phyloP scores from a whole-genome alignment of 2,888 invertebrate genomes.

The Zhuqinia jingwanae region DNA sequence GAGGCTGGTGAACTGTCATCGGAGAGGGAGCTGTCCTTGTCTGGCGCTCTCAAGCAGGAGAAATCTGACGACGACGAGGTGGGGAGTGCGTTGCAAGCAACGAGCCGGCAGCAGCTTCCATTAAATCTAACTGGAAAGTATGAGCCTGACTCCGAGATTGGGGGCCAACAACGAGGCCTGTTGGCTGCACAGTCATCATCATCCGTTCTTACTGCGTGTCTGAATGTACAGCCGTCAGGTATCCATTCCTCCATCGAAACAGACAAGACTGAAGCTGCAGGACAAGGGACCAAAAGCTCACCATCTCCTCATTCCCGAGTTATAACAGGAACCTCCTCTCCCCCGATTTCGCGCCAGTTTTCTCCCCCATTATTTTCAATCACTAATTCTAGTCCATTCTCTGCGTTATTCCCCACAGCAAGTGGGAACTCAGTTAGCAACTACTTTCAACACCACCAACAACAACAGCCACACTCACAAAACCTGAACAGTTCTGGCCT shows the following conservation, averaged over 20 bases:
- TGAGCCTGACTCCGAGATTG: slow-evolving; percentile 61
- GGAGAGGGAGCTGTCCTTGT: slow-evolving; percentile 80
- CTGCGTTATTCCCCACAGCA: slow-evolving; percentile 73
- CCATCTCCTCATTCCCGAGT: slow-evolving; percentile 67
- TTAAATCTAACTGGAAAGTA: slow-evolving; percentile 80
- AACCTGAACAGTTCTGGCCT: slow-evolving; percentile 36
- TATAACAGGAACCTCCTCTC: slow-evolving; percentile 69
- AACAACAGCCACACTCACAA: slow-evolving; percentile 46
- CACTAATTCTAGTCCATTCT: slow-evolving; percentile 76
- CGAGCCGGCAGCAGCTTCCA: slow-evolving; percentile 79
- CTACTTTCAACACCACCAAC: slow-evolving; percentile 66
- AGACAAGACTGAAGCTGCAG: slow-evolving; percentile 78
- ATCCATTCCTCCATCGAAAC: slow-evolving; percentile 72
- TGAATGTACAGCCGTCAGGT: slow-evolving; percentile 66
- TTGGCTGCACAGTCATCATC: slow-evolving; percentile 58
- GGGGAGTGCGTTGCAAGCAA: slow-evolving; percentile 80
- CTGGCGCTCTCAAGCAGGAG: slow-evolving; percentile 69
- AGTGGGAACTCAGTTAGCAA: slow-evolving; percentile 50
- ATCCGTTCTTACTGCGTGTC: slow-evolving; percentile 66
- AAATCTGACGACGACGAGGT: slow-evolving; percentile 75
- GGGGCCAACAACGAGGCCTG: slow-evolving; percentile 63
- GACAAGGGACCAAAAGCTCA: slow-evolving; percentile 78
- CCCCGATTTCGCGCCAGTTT: slow-evolving; percentile 71
- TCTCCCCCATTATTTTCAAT: slow-evolving; percentile 77
- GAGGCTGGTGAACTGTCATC: slow-evolving; percentile 80